A percentile compares a stretch with the other conserved stretches of the same genome.
These are phyloP conservation scores for Henicopernis longicauda DNA, from an alignment of 2,113 vertebrate genomes.

Conservation along the genomic window DNA sequence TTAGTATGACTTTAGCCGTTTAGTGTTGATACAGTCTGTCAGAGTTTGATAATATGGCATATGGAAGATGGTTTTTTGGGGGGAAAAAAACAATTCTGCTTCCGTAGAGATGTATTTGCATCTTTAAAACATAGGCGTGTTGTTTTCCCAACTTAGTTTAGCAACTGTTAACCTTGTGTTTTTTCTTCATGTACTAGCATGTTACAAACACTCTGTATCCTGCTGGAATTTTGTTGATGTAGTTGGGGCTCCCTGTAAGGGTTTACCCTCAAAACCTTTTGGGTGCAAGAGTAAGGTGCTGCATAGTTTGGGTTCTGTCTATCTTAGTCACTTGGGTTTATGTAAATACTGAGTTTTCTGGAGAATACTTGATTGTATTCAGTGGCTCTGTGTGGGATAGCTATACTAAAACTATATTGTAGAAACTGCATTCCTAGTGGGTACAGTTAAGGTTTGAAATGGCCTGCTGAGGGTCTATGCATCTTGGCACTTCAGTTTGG, in stretches of 20 bases:
- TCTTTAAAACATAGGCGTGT: background rate
- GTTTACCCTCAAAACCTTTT: background rate
- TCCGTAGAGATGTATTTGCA: background rate
- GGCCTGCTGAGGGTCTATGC: background rate
- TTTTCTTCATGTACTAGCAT: rapidly evolving
- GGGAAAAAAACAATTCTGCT: background rate
- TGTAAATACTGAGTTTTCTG: background rate
- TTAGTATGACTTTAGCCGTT: background rate
- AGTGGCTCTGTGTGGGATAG: background rate
- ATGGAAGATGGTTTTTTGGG: background rate
- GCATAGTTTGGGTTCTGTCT: background rate
- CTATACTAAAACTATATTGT: background rate
- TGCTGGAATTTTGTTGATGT: background rate
- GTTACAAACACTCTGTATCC: background rate
- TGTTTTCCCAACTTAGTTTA: background rate
- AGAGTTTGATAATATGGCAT: background rate
- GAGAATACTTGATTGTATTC: background rate
- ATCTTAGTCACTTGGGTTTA: background rate
- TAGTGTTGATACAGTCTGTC: background rate
- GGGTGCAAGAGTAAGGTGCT: background rate
- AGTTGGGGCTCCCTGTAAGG: background rate
- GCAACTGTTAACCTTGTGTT: background rate
- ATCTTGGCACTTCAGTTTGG: background rate
- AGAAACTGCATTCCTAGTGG: background rate
- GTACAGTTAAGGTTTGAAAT: background rate